Conservation (phyloP, 2,113 vertebrate species). For the human region DNA sequence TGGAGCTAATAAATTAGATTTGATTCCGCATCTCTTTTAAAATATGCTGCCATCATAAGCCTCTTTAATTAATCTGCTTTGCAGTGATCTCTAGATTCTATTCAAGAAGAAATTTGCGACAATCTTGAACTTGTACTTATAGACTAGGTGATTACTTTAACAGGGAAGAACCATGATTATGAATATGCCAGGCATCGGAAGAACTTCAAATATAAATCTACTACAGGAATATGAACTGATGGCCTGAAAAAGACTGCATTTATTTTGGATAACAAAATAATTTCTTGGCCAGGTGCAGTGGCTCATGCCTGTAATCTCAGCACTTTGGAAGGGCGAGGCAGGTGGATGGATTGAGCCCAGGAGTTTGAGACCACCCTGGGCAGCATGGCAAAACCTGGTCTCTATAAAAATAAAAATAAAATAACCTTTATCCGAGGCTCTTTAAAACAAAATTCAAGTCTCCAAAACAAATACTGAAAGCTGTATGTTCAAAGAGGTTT, state of each 20-base stretch:
- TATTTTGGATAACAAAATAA: not conserved
- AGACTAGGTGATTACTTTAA: not conserved
- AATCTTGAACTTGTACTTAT: not conserved
- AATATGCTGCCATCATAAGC: not conserved
- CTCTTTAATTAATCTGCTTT: not conserved
- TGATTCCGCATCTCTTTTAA: not conserved
- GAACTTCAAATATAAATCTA: conserved; percentile 1
- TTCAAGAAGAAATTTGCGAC: not conserved
- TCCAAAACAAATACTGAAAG: not conserved
- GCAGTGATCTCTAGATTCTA: not conserved
- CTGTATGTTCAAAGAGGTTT: not conserved
- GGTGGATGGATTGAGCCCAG: too few relatives aligned
- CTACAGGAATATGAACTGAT: not conserved
- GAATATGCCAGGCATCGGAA: not conserved
- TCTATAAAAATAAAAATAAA: not conserved
- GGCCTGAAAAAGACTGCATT: not conserved
- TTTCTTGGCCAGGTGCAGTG: too few relatives aligned
- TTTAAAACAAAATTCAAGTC: not conserved
- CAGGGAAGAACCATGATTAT: conserved; percentile 9
- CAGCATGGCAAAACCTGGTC: too few relatives aligned
- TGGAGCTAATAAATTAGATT: not conserved
- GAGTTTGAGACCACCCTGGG: too few relatives aligned
- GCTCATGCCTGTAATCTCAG: too few relatives aligned
- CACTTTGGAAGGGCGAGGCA: too few relatives aligned
- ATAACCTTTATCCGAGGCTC: not conserved